These are phyloP conservation scores for Nephila pilipes DNA, from an alignment of 1,140 invertebrate species.

Conservation along the genomic window DNA sequence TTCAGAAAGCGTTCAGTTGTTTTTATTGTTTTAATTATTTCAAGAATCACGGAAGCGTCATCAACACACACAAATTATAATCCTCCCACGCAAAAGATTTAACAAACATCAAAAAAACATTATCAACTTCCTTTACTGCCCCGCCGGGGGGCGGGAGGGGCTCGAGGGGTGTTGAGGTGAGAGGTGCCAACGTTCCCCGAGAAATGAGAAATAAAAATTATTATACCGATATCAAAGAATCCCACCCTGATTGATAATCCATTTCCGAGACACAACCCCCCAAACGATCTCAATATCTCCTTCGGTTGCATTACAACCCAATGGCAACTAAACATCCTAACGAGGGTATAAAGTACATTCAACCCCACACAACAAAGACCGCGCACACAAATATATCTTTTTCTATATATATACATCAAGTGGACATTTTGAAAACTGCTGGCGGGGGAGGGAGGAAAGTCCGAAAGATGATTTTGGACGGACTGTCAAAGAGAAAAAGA, in stretches of 20 bases:
- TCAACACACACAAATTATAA: neutral
- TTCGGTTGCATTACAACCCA: neutral
- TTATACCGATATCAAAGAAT: neutral
- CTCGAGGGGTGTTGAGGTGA: too few species aligned
- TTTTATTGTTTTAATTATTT: too few species aligned
- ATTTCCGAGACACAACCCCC: slow-evolving; percentile 56
- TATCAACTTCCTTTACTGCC: neutral
- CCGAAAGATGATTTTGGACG: slow-evolving; percentile 68
- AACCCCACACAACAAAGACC: slow-evolving; percentile 40
- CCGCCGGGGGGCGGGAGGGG: too few species aligned
- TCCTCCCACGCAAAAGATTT: neutral
- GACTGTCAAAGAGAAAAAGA: slow-evolving; percentile 67
- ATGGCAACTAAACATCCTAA: slow-evolving; percentile 54
- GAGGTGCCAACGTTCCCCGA: neutral
- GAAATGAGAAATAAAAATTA: slow-evolving; percentile 19
- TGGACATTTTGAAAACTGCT: slow-evolving; percentile 67
- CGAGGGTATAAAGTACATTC: slow-evolving; percentile 58
- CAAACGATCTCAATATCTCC: slow-evolving; percentile 59
- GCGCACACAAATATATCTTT: slow-evolving; percentile 31
- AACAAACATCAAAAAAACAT: neutral
- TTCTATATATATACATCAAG: slow-evolving; percentile 59
- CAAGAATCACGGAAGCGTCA: too few species aligned
- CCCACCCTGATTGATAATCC: slow-evolving; percentile 72
- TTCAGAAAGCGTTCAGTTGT: too few species aligned
- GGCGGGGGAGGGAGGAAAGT: neutral